Conservation (phyloP, 2,888 invertebrate species). For the Marronus borbonicus region DNA sequence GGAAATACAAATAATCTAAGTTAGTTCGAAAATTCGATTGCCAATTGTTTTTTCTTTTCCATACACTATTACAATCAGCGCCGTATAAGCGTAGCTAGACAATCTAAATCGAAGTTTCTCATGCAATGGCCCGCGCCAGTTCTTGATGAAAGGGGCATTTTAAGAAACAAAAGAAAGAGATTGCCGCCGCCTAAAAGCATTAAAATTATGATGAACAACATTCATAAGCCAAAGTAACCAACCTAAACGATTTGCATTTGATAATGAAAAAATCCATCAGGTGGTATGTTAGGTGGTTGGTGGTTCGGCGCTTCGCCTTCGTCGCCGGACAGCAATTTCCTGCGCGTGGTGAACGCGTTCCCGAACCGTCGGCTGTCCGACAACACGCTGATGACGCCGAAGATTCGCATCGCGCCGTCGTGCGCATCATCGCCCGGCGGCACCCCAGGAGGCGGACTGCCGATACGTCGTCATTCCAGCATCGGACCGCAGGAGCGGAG, state of each 20-base stretch:
- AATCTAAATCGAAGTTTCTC: too few relatives aligned
- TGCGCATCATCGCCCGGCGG: slow-evolving; percentile 87
- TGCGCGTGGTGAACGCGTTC: slow-evolving; percentile 86
- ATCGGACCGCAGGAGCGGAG: slow-evolving; percentile 92
- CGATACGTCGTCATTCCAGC: slow-evolving; percentile 91
- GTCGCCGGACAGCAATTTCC: slow-evolving; percentile 88
- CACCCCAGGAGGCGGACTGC: slow-evolving; percentile 83
- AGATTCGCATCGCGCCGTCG: slow-evolving; percentile 90
- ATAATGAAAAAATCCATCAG: slow-evolving; percentile 54
- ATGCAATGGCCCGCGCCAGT: too few relatives aligned
- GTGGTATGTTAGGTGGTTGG: slow-evolving; percentile 82
- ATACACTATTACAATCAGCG: too few relatives aligned
- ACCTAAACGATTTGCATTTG: not conserved
- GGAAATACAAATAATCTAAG: too few relatives aligned
- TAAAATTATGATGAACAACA: too few relatives aligned
- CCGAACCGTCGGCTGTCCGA: slow-evolving; percentile 92
- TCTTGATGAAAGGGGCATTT: too few relatives aligned
- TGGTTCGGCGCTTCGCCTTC: slow-evolving; percentile 89
- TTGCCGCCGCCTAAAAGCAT: too few relatives aligned
- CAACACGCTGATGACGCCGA: slow-evolving; percentile 92
- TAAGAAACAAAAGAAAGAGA: too few relatives aligned
- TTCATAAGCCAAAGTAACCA: too few relatives aligned
- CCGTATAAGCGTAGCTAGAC: too few relatives aligned
- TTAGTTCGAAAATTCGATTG: too few relatives aligned
- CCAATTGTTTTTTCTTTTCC: too few relatives aligned